Percentiles rank a stretch among this genome's conserved stretches.
Evolutionary conservation across 2,888 invertebrate species (phyloP).

Genomic region (Tetrapedia diversipes): DNA sequence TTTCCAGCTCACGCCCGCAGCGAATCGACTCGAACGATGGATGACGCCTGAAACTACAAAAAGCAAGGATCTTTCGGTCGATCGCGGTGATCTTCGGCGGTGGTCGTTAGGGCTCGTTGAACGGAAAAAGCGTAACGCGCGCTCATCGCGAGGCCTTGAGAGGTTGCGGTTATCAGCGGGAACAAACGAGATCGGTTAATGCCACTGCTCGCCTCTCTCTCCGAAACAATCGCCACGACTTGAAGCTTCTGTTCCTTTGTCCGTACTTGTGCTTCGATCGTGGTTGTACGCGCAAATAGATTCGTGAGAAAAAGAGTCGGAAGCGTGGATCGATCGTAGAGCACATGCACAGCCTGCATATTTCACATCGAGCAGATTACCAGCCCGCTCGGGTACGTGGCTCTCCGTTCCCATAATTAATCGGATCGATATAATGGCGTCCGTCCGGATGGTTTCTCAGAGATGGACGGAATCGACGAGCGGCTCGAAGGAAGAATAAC

Average conservation of each 20-base stretch:
- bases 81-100: neutral
- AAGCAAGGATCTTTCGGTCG: neutral
- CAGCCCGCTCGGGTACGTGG: neutral
- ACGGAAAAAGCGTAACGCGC: conserved; percentile 15
- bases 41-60: neutral
- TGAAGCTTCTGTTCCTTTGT: neutral
- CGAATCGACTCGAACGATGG: neutral
- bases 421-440: conserved; percentile 40
- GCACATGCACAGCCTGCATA: neutral
- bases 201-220: neutral
- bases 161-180: conserved; percentile 7
- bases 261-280: neutral
- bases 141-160: conserved; percentile 1
- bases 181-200: conserved; percentile 13
- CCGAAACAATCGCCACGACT: neutral
- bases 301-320: conserved; percentile 19
- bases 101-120: neutral
- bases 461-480: conserved; percentile 14
- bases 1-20: neutral
- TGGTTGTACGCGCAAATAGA: conserved; percentile 22
- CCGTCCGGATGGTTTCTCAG: conserved; percentile 42
- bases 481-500: conserved; percentile 16
- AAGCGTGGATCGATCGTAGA: neutral
- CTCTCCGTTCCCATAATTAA: conserved; percentile 51
- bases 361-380: neutral